Percentiles rank a stretch among this genome's conserved stretches.
These are phyloP conservation scores for Pilophorus perplexus DNA, from an alignment of 2,888 invertebrate species.

Conservation along the genomic window DNA sequence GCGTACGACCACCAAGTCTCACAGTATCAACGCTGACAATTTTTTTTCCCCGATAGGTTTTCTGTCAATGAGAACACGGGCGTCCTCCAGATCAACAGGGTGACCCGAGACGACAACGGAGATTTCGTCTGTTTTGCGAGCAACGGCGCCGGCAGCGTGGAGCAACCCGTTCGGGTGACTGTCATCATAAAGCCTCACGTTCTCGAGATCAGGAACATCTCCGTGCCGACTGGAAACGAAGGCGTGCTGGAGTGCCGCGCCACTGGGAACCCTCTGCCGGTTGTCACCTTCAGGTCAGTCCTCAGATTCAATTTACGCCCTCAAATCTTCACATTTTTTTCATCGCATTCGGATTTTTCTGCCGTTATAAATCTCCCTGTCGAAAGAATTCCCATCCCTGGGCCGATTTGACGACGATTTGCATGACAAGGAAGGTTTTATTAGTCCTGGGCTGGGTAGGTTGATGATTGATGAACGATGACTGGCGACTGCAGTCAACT, in stretches of 20 bases:
- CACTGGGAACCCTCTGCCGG: constrained; percentile 76
- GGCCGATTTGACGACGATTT: constrained; percentile 28
- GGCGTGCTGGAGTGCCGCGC: constrained; percentile 73
- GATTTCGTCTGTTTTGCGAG: constrained; percentile 76
- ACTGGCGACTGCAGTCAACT: too few species aligned
- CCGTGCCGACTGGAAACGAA: constrained; percentile 62
- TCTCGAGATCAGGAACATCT: constrained; percentile 71
- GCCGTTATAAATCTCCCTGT: too few species aligned
- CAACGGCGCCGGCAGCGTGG: constrained; percentile 73
- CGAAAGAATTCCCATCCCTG: too few species aligned
- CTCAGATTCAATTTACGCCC: not conserved
- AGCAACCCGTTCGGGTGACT: constrained; percentile 66
- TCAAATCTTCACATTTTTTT: not conserved
- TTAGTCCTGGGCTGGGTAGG: too few species aligned
- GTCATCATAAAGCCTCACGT: constrained; percentile 76
- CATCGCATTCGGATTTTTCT: not conserved
- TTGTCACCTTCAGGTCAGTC: constrained; percentile 62
- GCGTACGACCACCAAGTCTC: too few species aligned
- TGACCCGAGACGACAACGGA: constrained; percentile 67
- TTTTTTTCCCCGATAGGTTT: constrained; percentile 55
- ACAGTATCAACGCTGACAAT: too few species aligned
- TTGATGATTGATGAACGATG: constrained; percentile 20
- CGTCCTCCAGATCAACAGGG: constrained; percentile 65
- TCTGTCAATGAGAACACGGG: constrained; percentile 50
- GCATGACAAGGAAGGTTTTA: constrained; percentile 23